Percentiles rank a stretch among this genome's conserved stretches.
Evolutionary conservation across 2,797 vertebrate genomes (phyloP).

Genomic region (Scolopax bukidnonensis): DNA sequence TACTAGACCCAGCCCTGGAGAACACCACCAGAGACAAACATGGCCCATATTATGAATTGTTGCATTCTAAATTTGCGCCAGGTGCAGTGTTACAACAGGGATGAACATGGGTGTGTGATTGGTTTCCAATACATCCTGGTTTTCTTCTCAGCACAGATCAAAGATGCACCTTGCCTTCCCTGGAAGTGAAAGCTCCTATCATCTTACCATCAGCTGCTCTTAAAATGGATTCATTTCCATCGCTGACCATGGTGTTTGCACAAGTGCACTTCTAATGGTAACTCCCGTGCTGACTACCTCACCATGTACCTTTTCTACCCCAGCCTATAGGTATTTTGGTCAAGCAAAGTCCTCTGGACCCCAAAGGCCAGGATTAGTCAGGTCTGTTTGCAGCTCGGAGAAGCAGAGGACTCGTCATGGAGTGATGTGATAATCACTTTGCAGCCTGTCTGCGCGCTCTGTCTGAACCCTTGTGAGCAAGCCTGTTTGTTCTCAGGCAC

Average conservation of each 20-base stretch:
- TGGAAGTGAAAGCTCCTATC: not conserved
- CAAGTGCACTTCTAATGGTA: not conserved
- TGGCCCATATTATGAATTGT: not conserved
- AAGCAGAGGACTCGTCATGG: rapidly evolving
- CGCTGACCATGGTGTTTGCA: not conserved
- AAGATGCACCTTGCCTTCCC: not conserved
- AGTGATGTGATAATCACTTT: not conserved
- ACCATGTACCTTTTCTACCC: rapidly evolving
- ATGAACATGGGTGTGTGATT: rapidly evolving
- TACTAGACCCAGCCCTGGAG: not conserved
- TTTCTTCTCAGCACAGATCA: not conserved
- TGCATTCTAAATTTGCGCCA: not conserved
- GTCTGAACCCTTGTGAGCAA: not conserved
- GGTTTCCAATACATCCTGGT: not conserved
- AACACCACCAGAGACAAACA: not conserved
- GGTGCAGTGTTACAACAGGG: not conserved
- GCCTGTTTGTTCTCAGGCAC: not conserved
- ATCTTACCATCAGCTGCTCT: not conserved
- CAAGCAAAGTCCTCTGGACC: not conserved
- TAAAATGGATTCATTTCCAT: not conserved
- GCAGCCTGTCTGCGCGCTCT: not conserved
- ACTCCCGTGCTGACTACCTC: not conserved
- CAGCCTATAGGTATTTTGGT: not conserved
- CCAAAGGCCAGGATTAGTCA: not conserved
- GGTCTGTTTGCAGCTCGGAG: not conserved